phyloP scores from a whole-genome alignment of 2,888 invertebrate genomes.

The Nemotelus pantherinus region DNA sequence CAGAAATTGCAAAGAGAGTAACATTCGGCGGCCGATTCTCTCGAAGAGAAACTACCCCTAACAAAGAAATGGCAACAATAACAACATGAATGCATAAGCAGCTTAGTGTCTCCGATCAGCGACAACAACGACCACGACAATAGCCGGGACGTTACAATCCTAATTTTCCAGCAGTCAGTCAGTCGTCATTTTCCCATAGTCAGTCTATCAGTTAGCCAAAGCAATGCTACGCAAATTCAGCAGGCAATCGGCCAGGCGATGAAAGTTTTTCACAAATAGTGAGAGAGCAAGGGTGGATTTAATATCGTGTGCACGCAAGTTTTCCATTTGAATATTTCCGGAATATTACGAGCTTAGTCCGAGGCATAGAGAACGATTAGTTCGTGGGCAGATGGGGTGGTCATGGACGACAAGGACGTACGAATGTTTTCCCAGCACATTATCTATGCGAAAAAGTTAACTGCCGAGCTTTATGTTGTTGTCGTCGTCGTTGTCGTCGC shows the following conservation, averaged over 20 bases:
- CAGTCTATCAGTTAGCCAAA: constrained; percentile 6
- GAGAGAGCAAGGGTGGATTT: not conserved
- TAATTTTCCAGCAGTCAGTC: not conserved
- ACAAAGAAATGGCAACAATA: too few relatives aligned
- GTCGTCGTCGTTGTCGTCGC: not conserved
- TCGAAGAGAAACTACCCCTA: not conserved
- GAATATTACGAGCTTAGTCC: not conserved
- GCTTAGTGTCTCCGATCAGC: too few relatives aligned
- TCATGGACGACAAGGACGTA: constrained; percentile 22
- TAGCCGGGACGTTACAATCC: too few relatives aligned
- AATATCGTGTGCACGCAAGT: constrained; percentile 19
- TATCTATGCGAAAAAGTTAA: constrained; percentile 36
- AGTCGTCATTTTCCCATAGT: not conserved
- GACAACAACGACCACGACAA: too few relatives aligned
- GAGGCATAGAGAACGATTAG: too few relatives aligned
- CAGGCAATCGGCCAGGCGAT: not conserved
- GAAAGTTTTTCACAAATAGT: not conserved
- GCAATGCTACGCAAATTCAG: constrained; percentile 29
- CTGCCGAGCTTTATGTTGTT: constrained; percentile 32
- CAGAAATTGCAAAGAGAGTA: not conserved
- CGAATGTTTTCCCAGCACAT: constrained; percentile 16
- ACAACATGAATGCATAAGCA: too few relatives aligned
- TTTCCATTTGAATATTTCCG: constrained; percentile 4
- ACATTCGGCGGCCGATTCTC: not conserved
- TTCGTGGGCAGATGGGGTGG: not conserved